Evolutionary conservation across 1,140 invertebrate genomes (phyloP), one percentile per base, ranked within the genome.

Genomic region (Sminthurinus signatus): DNA sequence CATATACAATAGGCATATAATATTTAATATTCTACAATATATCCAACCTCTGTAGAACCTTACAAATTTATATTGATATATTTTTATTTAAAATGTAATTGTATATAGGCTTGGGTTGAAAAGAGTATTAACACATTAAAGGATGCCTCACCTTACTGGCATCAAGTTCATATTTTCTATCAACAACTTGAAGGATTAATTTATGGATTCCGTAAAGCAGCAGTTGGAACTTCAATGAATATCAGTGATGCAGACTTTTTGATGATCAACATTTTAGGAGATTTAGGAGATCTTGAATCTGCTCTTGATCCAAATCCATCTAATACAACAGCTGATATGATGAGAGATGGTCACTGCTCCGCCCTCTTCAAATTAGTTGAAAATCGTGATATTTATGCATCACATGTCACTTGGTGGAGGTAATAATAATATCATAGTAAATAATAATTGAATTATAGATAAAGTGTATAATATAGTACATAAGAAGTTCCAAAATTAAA

Each of bases 121-220:
- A 74, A 77, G 55, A 79, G 81, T 64, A 83, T 85, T 4, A 76
- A 78, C 4, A 71, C 77, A 28, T 73, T 75, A 23, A 76, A 78
- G 56, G 67, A 76, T 42, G 75, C 75, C 42, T 83, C 87, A 74
- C 79, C 84, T n/a, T 89, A 85, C 75, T 91, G 89, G 89, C 84
- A 89, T 75, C 88, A 91, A 77, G 87, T 88, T 76, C 78, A 82
- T 46, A 76, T 88, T 67, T 85, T 86, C 69, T 85, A 87, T 73
- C 76, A 78, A 29, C 88, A 89, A 80, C 74, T 88, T 43, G 81
- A 83, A 62, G 86, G 86, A 1, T 75, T 88, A 21, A 81, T n/a
- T n/a, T n/a, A n/a, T n/a, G 87, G 87, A 25, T 88, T 84, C 81
- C 82, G 79, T 63, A 80, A 82, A 50, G 86, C 83, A 0, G 82